Conservation (phyloP, 2,888 invertebrate species). For the Sphaeridia pumilis region DNA sequence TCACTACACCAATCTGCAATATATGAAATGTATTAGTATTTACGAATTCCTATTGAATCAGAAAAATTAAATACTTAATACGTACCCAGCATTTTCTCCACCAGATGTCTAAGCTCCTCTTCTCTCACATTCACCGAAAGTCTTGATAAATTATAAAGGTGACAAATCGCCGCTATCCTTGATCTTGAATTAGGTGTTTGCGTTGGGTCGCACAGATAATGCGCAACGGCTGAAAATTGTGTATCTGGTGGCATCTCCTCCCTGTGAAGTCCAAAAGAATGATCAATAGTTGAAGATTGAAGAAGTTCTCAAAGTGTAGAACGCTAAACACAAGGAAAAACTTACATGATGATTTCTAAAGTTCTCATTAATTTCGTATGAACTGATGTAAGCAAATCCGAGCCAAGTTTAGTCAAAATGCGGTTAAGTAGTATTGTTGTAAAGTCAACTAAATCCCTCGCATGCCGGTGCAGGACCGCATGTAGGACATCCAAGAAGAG, state of each 20-base stretch:
- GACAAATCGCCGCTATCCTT: constrained; percentile 44
- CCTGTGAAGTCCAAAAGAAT: constrained; percentile 38
- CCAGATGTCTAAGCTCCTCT: constrained; percentile 28
- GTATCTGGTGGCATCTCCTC: constrained; percentile 50
- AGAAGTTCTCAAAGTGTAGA: background rate
- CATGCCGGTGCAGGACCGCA: constrained; percentile 75
- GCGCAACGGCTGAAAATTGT: constrained; percentile 49
- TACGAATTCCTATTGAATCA: background rate
- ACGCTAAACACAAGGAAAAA: background rate
- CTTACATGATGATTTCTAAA: constrained; percentile 60
- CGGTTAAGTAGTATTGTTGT: constrained; percentile 79
- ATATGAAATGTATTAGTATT: background rate
- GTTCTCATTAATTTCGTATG: constrained; percentile 81
- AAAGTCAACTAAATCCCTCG: constrained; percentile 82
- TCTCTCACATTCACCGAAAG: constrained; percentile 28
- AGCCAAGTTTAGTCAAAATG: constrained; percentile 76
- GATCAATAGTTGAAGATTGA: background rate
- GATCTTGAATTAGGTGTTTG: constrained; percentile 72
- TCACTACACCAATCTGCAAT: constrained; percentile 34
- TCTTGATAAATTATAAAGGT: constrained; percentile 38
- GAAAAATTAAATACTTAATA: background rate
- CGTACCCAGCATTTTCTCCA: constrained; percentile 33
- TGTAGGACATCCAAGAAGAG: constrained; percentile 85
- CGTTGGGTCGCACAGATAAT: constrained; percentile 79
- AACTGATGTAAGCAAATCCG: constrained; percentile 81